Base-by-base conservation (phyloP, 2,797 vertebrate genomes). In the Cygnus olor region DNA sequence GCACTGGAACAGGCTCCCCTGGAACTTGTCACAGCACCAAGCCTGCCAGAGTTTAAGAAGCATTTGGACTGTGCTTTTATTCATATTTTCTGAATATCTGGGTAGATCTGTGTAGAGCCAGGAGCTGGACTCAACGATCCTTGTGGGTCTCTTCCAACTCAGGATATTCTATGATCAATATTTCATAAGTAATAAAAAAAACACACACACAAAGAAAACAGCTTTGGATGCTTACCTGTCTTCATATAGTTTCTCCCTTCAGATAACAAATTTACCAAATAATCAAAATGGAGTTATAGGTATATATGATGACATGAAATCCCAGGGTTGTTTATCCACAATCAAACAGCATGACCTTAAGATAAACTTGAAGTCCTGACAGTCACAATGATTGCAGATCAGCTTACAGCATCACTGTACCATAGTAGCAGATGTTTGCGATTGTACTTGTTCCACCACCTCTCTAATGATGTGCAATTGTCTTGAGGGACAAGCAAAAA, bases 401-500 rank as follows among this genome's bases (percentile, higher is more conserved):
- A 89, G 68, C 47, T 91, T 90, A 80, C 1, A 0, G 64, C 61
- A 56, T 88, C 72, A 9, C 27, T 89, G 64, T 36, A 72, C 63
- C 57, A 24, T 7, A 45, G 89, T 7, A 73, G 82, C 88, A 93
- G 65, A 93, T 95, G 90, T 92, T 94, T 93, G 91, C 80, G 84
- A 64, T 93, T 89, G 60, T 53, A 34, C 71, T 92, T 89, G 60
- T 92, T 92, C 63, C 44, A 78, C 64, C 83, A 82, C 54, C 49
- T 92, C 85, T 61, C 68, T 94, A 95, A 94, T 40, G 81, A 88
- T 69, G 80, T 87, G 86, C 64, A 87, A 60, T 16, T 68, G 77
- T 92, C 95, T 94, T 60, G 77, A 92, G 93, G 73, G 76, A 94
- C 65, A 97, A 97, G 45, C 2, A 30, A 91, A 95, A 95, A 94